These are phyloP conservation scores for Cyphotilapia sp. DNA, from an alignment of 2,113 vertebrate species.

Conservation along the genomic window DNA sequence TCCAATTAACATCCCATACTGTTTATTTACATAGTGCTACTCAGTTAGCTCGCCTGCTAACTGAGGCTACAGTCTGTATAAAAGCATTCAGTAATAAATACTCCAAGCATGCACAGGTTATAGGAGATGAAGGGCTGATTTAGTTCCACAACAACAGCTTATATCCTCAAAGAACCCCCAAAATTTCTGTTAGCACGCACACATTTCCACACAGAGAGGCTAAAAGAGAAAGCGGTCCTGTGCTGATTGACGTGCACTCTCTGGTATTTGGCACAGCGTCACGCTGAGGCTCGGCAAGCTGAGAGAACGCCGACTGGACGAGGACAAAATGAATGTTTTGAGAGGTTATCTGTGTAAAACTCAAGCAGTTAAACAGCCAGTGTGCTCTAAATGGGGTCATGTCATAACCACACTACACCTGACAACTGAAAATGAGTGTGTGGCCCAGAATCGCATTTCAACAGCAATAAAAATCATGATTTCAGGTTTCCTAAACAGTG, in stretches of 20 bases:
- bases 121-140: background rate
- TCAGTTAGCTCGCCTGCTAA: constrained; percentile 6
- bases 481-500: background rate
- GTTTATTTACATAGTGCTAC: constrained; percentile 36
- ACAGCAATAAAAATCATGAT: background rate
- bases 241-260: background rate
- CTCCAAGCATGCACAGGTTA: constrained; percentile 54
- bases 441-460: background rate
- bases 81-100: constrained; percentile 38
- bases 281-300: background rate
- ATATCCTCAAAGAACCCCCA: background rate
- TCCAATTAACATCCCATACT: background rate
- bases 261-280: background rate
- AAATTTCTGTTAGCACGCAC: background rate
- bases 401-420: background rate
- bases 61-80: background rate
- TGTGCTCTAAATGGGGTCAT: background rate
- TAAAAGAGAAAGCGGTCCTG: background rate
- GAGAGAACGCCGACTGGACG: background rate
- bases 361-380: background rate
- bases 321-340: background rate
- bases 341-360: background rate
- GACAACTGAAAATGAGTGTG: no score
- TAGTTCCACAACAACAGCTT: background rate
- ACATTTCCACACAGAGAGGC: background rate